Percentiles rank a stretch among this genome's conserved stretches.
These are phyloP conservation scores for Anguilla japonica DNA, from an alignment of 2,113 vertebrate genomes.

Conservation along the genomic window DNA sequence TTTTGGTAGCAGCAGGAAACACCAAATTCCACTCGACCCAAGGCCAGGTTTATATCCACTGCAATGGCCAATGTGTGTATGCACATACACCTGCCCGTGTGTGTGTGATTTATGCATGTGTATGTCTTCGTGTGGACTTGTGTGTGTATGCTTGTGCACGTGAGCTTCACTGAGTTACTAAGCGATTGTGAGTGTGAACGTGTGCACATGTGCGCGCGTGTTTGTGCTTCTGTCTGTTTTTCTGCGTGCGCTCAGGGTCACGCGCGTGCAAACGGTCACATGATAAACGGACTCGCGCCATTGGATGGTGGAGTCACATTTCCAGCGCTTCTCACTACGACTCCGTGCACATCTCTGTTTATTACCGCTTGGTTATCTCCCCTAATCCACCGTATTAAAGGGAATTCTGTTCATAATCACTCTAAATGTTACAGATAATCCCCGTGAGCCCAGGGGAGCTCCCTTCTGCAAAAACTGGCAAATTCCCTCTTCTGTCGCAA, in stretches of 20 bases:
- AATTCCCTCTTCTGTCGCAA: no score
- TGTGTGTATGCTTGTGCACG: not conserved
- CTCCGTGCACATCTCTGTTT: not conserved
- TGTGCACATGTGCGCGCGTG: not conserved
- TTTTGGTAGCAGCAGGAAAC: not conserved
- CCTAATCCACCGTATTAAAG: not conserved
- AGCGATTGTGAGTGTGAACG: not conserved
- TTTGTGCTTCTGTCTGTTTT: no score
- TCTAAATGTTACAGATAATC: constrained; percentile 3
- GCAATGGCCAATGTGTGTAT: not conserved
- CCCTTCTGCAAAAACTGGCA: no score
- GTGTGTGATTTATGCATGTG: not conserved
- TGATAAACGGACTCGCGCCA: not conserved
- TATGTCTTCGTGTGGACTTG: no score
- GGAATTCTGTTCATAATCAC: not conserved
- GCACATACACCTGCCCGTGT: not conserved
- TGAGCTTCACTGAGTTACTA: not conserved
- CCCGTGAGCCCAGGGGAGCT: not conserved
- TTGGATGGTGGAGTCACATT: not conserved
- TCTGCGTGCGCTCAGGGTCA: no score
- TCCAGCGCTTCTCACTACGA: not conserved
- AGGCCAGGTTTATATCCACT: no score
- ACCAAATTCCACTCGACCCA: no score
- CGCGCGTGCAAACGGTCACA: not conserved
- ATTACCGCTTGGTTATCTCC: not conserved